Evolutionary conservation across 2,113 vertebrate genomes (phyloP), one percentile per base, ranked within the genome.

Genomic region (Saccopteryx bilineata): DNA sequence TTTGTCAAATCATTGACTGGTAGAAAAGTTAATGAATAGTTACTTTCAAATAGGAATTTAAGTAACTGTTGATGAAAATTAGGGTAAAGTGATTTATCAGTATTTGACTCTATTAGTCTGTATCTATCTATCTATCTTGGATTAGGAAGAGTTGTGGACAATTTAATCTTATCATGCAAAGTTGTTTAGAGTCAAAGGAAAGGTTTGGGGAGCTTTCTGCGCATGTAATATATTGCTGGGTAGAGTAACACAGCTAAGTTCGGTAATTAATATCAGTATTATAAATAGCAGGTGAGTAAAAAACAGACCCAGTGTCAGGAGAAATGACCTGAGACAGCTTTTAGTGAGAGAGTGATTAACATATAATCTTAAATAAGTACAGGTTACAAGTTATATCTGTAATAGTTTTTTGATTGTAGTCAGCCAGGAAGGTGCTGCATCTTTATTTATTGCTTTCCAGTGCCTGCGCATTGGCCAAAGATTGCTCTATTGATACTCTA

Each of bases 231-330:
- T 50, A 78, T n/a, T 11, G 14, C 24, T 11, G 2, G 66, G 50
- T 54, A 68, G 87, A 58, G 24, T 19, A 28, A 14, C 28, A 46
- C 48, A 90, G 58, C 80, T 96, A 46, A 58, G 60, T 52, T 75
- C 87, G 71, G 82, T 61, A 39, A 69, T 92, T 93, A 89, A 69
- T 9, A 85, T 92, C 87, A 95, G 28, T 50, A 39, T 72, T 83
- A 72, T 68, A 91, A 83, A 84, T 18, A 84, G 81, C 28, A 72
- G 58, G 19, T 69, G 28, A 95, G 18, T 76, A 24, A 87, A 90
- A 80, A 56, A 26, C 60, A 23, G 58, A 60, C 6, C 7, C 15
- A 28, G 48, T 23, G 69, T 65, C 69, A 39, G n/a, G 48, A 94
- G 87, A 65, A 94, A 92, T 87, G 33, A 72, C 33, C 46, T 7